phyloP scores from a whole-genome alignment of 2,797 vertebrate genomes.

The Pyrocephalus nanus region DNA sequence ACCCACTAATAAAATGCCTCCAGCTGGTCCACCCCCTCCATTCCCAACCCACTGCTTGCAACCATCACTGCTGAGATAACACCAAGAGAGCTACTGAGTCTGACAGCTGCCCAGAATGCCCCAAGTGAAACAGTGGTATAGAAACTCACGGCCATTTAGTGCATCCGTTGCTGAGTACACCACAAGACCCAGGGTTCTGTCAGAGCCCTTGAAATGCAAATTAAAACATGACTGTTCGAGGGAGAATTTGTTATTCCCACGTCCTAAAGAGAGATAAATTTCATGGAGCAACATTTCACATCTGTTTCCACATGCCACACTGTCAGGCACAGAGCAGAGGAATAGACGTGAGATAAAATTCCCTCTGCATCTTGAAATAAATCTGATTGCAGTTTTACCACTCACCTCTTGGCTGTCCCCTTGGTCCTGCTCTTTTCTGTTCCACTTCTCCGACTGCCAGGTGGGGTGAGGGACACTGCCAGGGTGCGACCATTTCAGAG shows the following conservation, averaged over 20 bases:
- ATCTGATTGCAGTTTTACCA: background rate
- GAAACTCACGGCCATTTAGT: background rate
- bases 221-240: background rate
- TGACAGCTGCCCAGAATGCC: background rate
- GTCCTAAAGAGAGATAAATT: background rate
- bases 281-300: background rate
- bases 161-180: background rate
- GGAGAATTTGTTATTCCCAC: background rate
- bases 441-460: background rate
- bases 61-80: background rate
- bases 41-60: background rate
- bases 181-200: background rate
- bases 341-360: background rate
- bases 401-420: background rate
- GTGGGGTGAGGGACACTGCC: background rate
- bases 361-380: background rate
- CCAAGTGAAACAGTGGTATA: background rate
- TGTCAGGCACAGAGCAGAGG: background rate
- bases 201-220: constrained; percentile 2
- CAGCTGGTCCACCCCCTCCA: background rate
- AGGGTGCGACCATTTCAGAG: background rate
- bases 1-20: background rate
- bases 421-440: accelerated
- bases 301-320: accelerated
- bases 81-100: background rate